Conservation (phyloP, 2,113 vertebrate species). For the Corythaeola cristata region DNA sequence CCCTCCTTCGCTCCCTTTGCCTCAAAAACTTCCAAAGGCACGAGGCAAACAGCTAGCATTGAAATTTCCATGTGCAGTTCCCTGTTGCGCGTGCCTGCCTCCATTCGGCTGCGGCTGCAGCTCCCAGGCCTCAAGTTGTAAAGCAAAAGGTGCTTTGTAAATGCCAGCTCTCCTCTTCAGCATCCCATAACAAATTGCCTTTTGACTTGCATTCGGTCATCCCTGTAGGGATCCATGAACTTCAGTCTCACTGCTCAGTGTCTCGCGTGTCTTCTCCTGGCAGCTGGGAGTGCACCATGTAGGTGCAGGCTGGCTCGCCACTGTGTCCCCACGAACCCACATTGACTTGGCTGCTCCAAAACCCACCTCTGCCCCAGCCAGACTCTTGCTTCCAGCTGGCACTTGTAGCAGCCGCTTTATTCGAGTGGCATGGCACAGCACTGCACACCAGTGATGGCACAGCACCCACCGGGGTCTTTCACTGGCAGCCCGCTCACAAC, state of each 20-base stretch:
- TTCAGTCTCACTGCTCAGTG: fast-evolving
- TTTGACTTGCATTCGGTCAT: background rate
- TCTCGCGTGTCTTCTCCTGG: background rate
- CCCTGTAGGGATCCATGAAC: fast-evolving
- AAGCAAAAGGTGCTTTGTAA: background rate
- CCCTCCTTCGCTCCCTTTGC: fast-evolving
- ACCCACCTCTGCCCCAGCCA: fast-evolving
- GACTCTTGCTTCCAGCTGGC: background rate
- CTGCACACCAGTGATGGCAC: fast-evolving
- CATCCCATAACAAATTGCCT: background rate
- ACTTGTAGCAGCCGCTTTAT: fast-evolving
- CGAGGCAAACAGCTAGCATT: fast-evolving
- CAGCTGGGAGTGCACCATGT: background rate
- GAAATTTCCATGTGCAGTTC: fast-evolving
- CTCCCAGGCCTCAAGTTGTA: background rate
- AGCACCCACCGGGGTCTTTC: fast-evolving
- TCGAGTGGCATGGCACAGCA: fast-evolving
- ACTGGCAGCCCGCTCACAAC: background rate
- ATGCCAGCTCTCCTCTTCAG: background rate
- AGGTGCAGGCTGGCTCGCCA: fast-evolving
- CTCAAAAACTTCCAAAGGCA: background rate
- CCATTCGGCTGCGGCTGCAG: fast-evolving
- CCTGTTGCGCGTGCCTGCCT: fast-evolving
- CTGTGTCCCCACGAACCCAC: fast-evolving
- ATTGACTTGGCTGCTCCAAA: background rate